phyloP scores from a whole-genome alignment of 2,113 vertebrate species.

The Larimichthys crocea region DNA sequence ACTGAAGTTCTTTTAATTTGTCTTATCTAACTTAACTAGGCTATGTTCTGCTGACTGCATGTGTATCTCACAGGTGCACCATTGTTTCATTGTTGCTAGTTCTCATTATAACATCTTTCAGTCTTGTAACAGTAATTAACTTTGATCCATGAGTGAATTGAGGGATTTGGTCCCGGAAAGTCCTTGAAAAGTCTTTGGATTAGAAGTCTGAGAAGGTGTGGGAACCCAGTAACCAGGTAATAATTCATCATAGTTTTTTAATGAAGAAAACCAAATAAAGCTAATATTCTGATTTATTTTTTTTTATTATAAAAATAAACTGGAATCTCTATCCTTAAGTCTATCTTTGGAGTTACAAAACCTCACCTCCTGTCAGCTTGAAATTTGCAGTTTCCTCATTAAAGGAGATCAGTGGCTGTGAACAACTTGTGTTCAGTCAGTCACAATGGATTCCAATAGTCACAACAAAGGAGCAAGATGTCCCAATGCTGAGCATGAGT shows the following conservation, averaged over 20 bases:
- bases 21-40: too few species aligned
- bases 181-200: too few species aligned
- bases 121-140: too few species aligned
- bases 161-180: too few species aligned
- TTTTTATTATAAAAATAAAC: not conserved
- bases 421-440: constrained; percentile 12
- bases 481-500: constrained; percentile 16
- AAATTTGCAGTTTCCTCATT: not conserved
- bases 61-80: too few species aligned
- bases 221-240: not conserved
- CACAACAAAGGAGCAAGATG: constrained; percentile 22
- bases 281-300: too few species aligned
- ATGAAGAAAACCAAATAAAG: not conserved
- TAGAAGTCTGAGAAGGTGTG: too few species aligned
- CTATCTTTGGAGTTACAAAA: not conserved
- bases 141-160: too few species aligned
- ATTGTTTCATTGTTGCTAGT: too few species aligned
- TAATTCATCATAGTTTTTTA: not conserved
- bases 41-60: too few species aligned
- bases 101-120: too few species aligned
- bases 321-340: not conserved
- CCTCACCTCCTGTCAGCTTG: not conserved
- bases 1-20: too few species aligned
- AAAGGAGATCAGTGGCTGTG: not conserved
- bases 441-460: constrained; percentile 2